phyloP scores from a whole-genome alignment of 2,797 vertebrate genomes.

The Phrynocephalus vlangalii region DNA sequence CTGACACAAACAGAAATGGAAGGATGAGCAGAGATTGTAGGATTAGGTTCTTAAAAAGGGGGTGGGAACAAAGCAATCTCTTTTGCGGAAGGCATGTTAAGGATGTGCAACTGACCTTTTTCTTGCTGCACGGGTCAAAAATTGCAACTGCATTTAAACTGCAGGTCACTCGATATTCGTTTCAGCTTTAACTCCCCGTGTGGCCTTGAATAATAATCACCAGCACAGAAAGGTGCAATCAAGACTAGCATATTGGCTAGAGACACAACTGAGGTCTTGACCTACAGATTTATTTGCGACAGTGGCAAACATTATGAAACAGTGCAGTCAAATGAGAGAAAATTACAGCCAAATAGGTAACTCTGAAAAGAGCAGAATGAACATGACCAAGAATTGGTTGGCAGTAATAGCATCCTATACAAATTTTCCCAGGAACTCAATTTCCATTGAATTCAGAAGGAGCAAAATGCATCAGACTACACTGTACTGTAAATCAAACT shows the following conservation, averaged over 20 bases:
- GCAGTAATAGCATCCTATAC: not conserved
- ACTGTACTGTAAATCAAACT: not conserved
- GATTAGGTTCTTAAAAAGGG: not conserved
- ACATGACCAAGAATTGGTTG: not conserved
- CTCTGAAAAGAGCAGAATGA: not conserved
- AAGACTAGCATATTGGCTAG: not conserved
- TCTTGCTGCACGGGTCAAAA: not conserved
- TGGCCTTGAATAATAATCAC: not conserved
- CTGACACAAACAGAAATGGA: not conserved
- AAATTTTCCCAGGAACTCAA: not conserved
- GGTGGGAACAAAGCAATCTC: not conserved
- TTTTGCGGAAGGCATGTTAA: not conserved
- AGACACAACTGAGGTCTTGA: not conserved
- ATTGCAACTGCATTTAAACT: constrained; percentile 3
- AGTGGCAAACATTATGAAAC: not conserved
- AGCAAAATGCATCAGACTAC: not conserved
- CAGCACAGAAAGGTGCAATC: constrained; percentile 7
- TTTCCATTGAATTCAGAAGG: not conserved
- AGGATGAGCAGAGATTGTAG: not conserved
- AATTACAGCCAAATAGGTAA: not conserved
- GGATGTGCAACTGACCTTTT: constrained; percentile 12
- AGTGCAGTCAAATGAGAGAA: not conserved
- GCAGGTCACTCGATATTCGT: not conserved
- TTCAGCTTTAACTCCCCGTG: not conserved
- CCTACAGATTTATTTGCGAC: not conserved